Evolutionary conservation across 2,888 invertebrate genomes (phyloP).

Genomic region (Colletes collaris): DNA sequence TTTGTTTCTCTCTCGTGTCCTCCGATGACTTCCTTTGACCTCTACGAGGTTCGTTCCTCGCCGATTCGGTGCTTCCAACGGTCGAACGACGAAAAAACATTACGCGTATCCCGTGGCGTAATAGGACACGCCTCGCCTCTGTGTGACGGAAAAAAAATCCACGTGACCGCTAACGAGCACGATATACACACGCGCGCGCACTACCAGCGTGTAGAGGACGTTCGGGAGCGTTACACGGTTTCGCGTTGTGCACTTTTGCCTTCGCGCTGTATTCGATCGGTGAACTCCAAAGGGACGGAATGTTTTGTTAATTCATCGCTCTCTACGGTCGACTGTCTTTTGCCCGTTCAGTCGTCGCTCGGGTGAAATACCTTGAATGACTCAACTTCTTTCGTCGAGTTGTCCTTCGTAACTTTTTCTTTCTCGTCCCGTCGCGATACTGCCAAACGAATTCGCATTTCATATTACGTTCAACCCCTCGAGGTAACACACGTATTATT

Average conservation of each 20-base stretch:
- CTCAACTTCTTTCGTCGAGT: slow-evolving; percentile 6
- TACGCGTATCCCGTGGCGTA: slow-evolving; percentile 25
- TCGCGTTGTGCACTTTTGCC: too few relatives aligned
- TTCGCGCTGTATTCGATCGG: background rate
- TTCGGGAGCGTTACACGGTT: slow-evolving; percentile 5
- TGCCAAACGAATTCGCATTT: too few relatives aligned
- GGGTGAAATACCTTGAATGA: background rate
- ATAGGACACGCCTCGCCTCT: slow-evolving; percentile 9
- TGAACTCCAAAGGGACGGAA: slow-evolving; percentile 7
- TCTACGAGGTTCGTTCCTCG: background rate
- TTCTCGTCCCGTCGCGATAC: background rate
- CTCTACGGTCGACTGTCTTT: background rate
- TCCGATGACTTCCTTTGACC: slow-evolving; percentile 1
- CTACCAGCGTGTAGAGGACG: background rate
- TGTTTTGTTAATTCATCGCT: slow-evolving; percentile 24
- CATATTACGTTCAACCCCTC: too few relatives aligned
- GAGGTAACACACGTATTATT: too few relatives aligned
- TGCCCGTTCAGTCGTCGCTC: background rate
- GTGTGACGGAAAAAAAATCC: slow-evolving; percentile 18
- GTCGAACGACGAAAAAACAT: background rate
- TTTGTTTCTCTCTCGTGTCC: slow-evolving; percentile 7
- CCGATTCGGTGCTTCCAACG: slow-evolving; percentile 11
- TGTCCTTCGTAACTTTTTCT: background rate
- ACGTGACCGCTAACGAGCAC: slow-evolving; percentile 41
- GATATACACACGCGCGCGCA: background rate